Evolutionary conservation across 2,113 vertebrate species (phyloP), one percentile per base, ranked within the genome.

Genomic region (Larimichthys crocea): DNA sequence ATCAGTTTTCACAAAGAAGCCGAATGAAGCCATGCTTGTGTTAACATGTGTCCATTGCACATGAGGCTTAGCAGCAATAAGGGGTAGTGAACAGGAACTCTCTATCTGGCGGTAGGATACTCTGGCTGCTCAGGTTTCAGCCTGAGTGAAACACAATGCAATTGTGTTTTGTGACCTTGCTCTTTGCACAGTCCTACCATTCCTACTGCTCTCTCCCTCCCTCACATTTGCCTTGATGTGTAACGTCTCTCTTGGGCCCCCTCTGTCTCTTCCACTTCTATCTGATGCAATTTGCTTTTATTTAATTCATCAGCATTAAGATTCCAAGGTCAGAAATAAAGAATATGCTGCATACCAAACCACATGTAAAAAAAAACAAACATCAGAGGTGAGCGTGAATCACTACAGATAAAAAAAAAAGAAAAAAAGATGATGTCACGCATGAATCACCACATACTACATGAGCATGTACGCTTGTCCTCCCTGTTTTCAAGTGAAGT

Each of bases 61-160:
- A 29, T 26, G 20, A 75, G 56, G 53, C n/a, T 75, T 31, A 49
- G 75, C 53, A 73, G 65, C 57, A 71, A 19, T 80, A 70, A 62
- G 80, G 4, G 56, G 14, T 49, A 26, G 79, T 76, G 73, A 81
- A 70, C 75, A 89, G 85, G 81, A 85, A 86, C 85, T 89, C 10
- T 78, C 57, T 76, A 48, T 63, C 57, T 82, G 78, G 70, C 77
- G 65, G 87, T 70, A 74, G 84, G 88, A 82, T 84, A 86, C 85
- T 88, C 60, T 65, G 74, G 65, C 67, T 49, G 66, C 83, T 93
- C 91, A 84, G 85, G 89, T 95, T 95, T 91, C 93, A 91, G 65
- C 67, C 86, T 49, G 70, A 80, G 73, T 86, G 91, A 92, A 93
- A 94, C 86, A 88, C 89, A 92, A 94, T 92, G 89, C 91, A 90